phyloP scores from a whole-genome alignment of 2,797 vertebrate species.

The Lagocephalus sceleratus region DNA sequence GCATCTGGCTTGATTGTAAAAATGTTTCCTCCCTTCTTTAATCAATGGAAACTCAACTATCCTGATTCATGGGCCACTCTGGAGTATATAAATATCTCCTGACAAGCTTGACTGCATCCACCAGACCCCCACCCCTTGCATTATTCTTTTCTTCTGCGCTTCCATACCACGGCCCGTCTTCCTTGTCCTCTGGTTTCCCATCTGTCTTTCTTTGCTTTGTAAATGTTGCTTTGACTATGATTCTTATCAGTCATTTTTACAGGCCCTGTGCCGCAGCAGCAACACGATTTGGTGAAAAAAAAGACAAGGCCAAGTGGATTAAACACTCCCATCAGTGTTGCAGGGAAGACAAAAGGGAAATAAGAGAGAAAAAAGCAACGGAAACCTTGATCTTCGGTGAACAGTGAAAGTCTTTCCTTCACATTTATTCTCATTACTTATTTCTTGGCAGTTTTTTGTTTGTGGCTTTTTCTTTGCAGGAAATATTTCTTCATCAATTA shows the following conservation, averaged over 20 bases:
- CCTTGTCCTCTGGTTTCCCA: constrained; percentile 3
- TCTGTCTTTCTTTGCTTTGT: constrained; percentile 27
- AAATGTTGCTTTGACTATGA: constrained; percentile 40
- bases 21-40: constrained; percentile 72
- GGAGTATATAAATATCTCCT: constrained; percentile 75
- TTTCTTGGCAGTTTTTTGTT: constrained; percentile 36
- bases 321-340: constrained; percentile 32
- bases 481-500: constrained; percentile 55
- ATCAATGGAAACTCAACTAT: constrained; percentile 75
- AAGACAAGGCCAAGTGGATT: constrained; percentile 53
- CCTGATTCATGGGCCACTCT: constrained; percentile 69
- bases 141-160: constrained; percentile 28
- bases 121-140: constrained; percentile 3
- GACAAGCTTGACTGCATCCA: constrained; percentile 62
- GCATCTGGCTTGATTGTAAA: constrained; percentile 72
- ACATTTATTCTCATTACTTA: constrained; percentile 61
- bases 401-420: constrained; percentile 41
- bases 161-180: constrained; percentile 2
- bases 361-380: constrained; percentile 3
- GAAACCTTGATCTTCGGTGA: constrained; percentile 54
- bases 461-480: constrained; percentile 12
- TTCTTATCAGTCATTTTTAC: constrained; percentile 60
- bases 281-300: constrained; percentile 48
- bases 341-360: constrained; percentile 25
- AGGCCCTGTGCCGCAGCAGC: constrained; percentile 46